These are phyloP conservation scores for Dunckerocampus dactyliophorus DNA, from an alignment of 2,113 vertebrate genomes.

Conservation along the genomic window DNA sequence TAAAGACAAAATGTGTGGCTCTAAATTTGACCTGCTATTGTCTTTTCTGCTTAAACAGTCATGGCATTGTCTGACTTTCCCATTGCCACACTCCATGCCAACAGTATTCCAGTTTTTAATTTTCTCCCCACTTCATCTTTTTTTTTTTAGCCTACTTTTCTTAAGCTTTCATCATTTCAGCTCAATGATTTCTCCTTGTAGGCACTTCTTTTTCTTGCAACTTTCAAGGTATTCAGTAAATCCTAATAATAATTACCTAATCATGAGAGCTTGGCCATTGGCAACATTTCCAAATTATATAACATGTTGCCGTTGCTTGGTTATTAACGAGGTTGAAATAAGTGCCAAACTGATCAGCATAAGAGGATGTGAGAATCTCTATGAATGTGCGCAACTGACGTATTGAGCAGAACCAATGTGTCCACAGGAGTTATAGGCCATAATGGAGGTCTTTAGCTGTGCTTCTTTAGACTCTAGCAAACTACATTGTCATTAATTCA, in stretches of 20 bases:
- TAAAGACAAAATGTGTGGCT: background rate
- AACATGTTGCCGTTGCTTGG: too few species aligned
- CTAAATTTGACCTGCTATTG: background rate
- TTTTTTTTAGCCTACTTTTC: constrained; percentile 16
- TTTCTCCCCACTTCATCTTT: constrained; percentile 2
- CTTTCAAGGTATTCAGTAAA: background rate
- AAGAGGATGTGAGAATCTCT: too few species aligned
- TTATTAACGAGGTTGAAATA: too few species aligned
- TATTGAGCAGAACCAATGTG: too few species aligned
- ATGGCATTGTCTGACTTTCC: background rate
- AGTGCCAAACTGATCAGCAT: too few species aligned
- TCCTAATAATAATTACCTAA: background rate
- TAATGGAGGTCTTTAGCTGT: too few species aligned
- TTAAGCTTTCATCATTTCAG: constrained; percentile 17
- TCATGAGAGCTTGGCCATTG: background rate
- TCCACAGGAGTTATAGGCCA: too few species aligned
- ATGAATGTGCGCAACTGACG: too few species aligned
- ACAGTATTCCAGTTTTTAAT: constrained; percentile 10
- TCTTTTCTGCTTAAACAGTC: background rate
- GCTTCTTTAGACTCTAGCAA: too few species aligned
- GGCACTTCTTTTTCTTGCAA: background rate
- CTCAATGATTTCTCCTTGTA: constrained; percentile 8
- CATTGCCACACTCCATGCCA: background rate
- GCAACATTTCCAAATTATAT: too few species aligned
- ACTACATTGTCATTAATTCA: too few species aligned